Evolutionary conservation across 2,797 vertebrate genomes (phyloP).

Genomic region (Tokudaia muenninki): DNA sequence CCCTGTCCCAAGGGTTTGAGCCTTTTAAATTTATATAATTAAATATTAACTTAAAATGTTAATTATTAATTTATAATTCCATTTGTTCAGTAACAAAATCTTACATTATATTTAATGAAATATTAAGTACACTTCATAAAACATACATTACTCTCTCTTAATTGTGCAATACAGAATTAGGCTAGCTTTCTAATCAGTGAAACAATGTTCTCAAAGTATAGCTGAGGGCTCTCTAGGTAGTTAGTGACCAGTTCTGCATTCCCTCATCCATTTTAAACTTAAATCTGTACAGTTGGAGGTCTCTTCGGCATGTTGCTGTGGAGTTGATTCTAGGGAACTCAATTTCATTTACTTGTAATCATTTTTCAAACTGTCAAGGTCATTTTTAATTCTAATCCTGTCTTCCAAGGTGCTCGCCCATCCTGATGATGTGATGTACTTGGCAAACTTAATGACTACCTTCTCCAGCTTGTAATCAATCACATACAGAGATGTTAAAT

Average conservation of each 20-base stretch:
- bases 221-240: neutral
- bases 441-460: constrained; percentile 80
- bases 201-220: neutral
- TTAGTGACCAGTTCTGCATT: neutral
- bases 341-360: constrained; percentile 79
- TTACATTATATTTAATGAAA: constrained; percentile 26
- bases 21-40: neutral
- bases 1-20: neutral
- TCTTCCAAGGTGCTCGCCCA: constrained; percentile 77
- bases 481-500: constrained; percentile 77
- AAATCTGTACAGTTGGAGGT: constrained; percentile 48
- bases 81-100: constrained; percentile 6
- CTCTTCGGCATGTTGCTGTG: constrained; percentile 27
- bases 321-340: constrained; percentile 64
- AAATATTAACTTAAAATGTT: constrained; percentile 27
- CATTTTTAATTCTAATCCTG: constrained; percentile 80
- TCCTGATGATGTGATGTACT: constrained; percentile 74
- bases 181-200: constrained; percentile 10
- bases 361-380: constrained; percentile 81
- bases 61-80: constrained; percentile 43
- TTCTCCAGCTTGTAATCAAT: constrained; percentile 77
- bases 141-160: neutral
- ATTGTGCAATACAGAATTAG: neutral
- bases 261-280: constrained; percentile 17
- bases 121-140: constrained; percentile 20